Conservation (phyloP, 2,113 vertebrate genomes). For the Peromyscus maniculatus region DNA sequence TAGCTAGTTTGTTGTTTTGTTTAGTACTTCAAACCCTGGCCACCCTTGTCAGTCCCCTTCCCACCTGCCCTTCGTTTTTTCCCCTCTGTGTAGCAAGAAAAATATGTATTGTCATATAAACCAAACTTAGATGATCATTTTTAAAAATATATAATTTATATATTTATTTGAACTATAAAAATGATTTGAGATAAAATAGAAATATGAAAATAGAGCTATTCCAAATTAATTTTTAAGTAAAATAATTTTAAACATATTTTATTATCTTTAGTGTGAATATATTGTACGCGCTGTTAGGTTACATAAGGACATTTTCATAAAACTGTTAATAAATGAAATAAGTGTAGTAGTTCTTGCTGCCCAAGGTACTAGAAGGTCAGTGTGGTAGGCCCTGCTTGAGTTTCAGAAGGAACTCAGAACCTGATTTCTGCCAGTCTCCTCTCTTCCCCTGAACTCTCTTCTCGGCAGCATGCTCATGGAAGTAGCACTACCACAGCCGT, state of each 20-base stretch:
- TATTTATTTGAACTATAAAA: slow-evolving; percentile 54
- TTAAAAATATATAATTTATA: slow-evolving; percentile 39
- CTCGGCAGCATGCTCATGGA: slow-evolving; percentile 19
- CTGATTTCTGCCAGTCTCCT: not conserved
- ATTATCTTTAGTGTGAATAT: not conserved
- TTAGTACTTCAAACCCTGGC: slow-evolving; percentile 39
- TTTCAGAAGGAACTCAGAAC: slow-evolving; percentile 37
- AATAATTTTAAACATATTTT: not conserved
- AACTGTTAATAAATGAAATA: not conserved
- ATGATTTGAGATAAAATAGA: slow-evolving; percentile 55
- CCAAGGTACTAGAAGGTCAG: not conserved
- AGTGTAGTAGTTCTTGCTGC: slow-evolving; percentile 16
- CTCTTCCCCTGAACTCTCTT: not conserved
- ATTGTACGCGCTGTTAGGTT: not conserved
- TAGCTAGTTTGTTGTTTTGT: slow-evolving; percentile 45
- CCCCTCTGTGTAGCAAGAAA: slow-evolving; percentile 17
- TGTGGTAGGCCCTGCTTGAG: not conserved
- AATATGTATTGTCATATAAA: slow-evolving; percentile 41
- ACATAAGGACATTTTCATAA: not conserved
- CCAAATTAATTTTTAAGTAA: not conserved
- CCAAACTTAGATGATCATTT: slow-evolving; percentile 32
- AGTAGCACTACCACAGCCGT: not conserved
- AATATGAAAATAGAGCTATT: slow-evolving; percentile 28
- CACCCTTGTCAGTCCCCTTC: slow-evolving; percentile 33
- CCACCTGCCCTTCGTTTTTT: not conserved